Conservation (phyloP, 2,113 vertebrate species). For the Xiphorhynchus elegans region DNA sequence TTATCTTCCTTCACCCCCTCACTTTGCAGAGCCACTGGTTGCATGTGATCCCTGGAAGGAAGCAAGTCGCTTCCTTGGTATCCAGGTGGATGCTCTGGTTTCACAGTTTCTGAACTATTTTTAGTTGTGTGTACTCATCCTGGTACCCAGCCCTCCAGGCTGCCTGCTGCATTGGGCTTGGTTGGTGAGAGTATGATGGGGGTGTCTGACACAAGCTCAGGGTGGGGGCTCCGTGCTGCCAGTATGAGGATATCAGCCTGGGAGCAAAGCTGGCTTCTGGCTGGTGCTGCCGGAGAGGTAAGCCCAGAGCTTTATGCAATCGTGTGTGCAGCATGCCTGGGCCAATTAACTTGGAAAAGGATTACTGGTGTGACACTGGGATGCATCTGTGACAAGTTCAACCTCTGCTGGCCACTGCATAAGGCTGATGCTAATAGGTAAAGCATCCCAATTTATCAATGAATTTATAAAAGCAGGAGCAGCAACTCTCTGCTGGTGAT, state of each 20-base stretch:
- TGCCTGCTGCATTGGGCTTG: neutral
- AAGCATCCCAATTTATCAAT: neutral
- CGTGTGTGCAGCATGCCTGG: neutral
- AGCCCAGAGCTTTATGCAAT: neutral
- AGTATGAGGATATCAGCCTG: neutral
- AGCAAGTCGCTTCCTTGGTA: neutral
- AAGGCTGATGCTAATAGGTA: neutral
- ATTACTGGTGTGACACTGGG: constrained; percentile 12
- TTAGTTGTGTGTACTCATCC: neutral
- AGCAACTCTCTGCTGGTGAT: rapidly evolving
- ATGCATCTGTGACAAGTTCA: neutral
- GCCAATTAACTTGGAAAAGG: constrained; percentile 63
- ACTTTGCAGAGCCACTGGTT: neutral
- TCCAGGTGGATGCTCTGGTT: neutral
- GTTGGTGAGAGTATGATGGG: neutral
- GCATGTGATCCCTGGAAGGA: neutral
- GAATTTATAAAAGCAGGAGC: neutral
- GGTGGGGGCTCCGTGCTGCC: neutral
- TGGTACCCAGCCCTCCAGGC: neutral
- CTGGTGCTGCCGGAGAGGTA: neutral
- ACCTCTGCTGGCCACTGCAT: neutral
- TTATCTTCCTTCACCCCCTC: neutral
- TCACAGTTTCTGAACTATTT: neutral
- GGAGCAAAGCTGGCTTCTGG: neutral
- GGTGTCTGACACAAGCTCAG: neutral